phyloP scores from a whole-genome alignment of 2,797 vertebrate genomes.

The Glyptemys insculpta region DNA sequence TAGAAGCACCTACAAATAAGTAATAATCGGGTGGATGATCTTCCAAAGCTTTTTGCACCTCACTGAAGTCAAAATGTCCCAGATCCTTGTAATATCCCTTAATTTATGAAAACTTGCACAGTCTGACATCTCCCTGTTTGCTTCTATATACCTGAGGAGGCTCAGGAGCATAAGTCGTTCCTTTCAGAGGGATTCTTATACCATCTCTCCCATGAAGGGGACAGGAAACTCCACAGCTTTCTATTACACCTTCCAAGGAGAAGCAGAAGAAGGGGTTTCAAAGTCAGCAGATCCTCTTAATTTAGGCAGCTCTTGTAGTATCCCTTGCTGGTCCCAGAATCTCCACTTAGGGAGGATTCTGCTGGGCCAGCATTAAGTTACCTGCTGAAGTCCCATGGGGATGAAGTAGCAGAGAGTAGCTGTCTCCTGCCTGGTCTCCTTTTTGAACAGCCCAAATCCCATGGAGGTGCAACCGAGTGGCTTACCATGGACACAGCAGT shows the following conservation, averaged over 20 bases:
- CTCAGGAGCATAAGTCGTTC: background rate
- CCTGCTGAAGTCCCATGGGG: background rate
- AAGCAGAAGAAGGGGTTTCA: background rate
- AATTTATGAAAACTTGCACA: background rate
- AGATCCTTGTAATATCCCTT: background rate
- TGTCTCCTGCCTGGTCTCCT: background rate
- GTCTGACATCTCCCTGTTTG: background rate
- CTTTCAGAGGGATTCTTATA: background rate
- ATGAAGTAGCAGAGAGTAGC: background rate
- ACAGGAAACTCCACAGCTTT: background rate
- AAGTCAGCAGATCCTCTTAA: background rate
- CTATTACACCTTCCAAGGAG: background rate
- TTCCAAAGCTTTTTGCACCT: background rate
- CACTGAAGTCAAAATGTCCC: background rate
- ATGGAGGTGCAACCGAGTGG: background rate
- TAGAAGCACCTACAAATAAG: background rate
- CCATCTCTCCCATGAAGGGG: background rate
- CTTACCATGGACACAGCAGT: background rate
- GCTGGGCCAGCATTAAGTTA: background rate
- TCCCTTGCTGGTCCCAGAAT: background rate
- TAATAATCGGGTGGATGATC: background rate
- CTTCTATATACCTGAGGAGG: background rate
- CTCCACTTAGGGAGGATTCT: background rate
- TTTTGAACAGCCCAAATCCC: background rate
- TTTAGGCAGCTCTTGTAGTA: background rate